Percentiles rank a stretch among this genome's conserved stretches.
phyloP scores from a whole-genome alignment of 2,888 invertebrate species.

The Ornithoptera alexandrae region DNA sequence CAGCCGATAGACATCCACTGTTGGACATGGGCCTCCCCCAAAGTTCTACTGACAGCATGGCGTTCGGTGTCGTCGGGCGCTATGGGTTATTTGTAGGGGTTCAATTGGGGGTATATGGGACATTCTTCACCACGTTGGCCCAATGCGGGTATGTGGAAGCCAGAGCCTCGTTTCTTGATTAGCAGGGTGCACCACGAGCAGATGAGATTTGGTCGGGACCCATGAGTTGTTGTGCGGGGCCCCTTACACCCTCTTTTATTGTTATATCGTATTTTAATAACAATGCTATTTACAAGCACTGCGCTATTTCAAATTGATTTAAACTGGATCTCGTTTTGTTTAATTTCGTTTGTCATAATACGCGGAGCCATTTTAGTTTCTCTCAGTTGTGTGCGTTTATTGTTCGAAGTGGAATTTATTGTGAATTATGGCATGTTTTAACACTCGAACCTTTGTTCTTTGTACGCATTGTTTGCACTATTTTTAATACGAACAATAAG shows the following conservation, averaged over 20 bases:
- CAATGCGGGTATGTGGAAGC: no score
- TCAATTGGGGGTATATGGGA: no score
- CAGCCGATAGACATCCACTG: no score
- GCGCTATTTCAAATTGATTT: constrained; percentile 15
- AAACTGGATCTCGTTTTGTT: constrained; percentile 26
- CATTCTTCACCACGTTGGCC: no score
- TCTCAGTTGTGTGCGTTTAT: constrained; percentile 30
- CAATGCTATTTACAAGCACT: constrained; percentile 4
- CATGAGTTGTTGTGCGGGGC: no score
- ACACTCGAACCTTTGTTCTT: constrained; percentile 27
- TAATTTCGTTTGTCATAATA: constrained; percentile 24
- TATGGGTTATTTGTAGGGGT: no score
- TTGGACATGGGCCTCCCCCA: no score
- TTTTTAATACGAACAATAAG: constrained; percentile 23
- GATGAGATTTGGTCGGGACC: no score
- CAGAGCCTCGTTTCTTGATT: no score
- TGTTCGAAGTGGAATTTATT: constrained; percentile 29
- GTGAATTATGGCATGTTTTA: constrained; percentile 28
- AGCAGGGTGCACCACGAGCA: no score
- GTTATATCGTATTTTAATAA: not conserved
- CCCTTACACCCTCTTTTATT: not conserved
- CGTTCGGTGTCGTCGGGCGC: no score
- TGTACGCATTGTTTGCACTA: constrained; percentile 22
- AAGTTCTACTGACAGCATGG: no score
- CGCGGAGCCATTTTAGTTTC: constrained; percentile 23